Evolutionary conservation across 2,113 vertebrate genomes (phyloP), one percentile per base, ranked within the genome.

Genomic region (Phylloscopus whistleri): DNA sequence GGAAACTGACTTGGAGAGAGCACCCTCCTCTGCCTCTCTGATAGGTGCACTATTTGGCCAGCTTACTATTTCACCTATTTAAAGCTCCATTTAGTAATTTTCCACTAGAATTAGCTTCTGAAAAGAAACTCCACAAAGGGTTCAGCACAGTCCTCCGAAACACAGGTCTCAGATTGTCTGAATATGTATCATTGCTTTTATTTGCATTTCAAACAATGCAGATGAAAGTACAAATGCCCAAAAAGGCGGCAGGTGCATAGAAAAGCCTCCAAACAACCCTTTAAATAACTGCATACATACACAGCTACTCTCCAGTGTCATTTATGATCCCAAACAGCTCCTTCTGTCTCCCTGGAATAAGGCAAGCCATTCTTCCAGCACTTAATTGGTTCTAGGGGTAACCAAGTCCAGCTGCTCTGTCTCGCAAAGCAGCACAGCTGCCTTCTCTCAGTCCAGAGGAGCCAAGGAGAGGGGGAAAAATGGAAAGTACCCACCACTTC

Each of bases 171-270:
- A 20, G 37, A 55, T 44, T 67, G 39, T 44, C 76, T 90, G 94
- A 92, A 90, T 92, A 88, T 67, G 72, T 94, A 86, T 74, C 72
- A 26, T 28, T 76, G 82, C 56, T 94, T 93, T 92, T 90, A 94
- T 95, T 93, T 95, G 72, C 94, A 92, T 94, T 95, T 95, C 93
- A 97, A 30, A 96, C 86, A 75, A 84, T 22, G 70, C 74, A 49
- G 62, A 76, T 92, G 53, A 94, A 94, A 96, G 77, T 72, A 87
- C 37, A 79, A 91, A 82, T 76, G 84, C 69, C 93, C 56, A 13
- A 72, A 89, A 94, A 95, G 66, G 80, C 0, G 18, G 89, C 84
- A 94, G 93, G 91, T 93, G 93, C 87, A 84, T 68, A 78, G 69
- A 76, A 96, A 95, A 80, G 41, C 82, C 88, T 75, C 49, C 39